Evolutionary conservation across 2,113 vertebrate species (phyloP).

Genomic region (Oenanthe oenanthe): DNA sequence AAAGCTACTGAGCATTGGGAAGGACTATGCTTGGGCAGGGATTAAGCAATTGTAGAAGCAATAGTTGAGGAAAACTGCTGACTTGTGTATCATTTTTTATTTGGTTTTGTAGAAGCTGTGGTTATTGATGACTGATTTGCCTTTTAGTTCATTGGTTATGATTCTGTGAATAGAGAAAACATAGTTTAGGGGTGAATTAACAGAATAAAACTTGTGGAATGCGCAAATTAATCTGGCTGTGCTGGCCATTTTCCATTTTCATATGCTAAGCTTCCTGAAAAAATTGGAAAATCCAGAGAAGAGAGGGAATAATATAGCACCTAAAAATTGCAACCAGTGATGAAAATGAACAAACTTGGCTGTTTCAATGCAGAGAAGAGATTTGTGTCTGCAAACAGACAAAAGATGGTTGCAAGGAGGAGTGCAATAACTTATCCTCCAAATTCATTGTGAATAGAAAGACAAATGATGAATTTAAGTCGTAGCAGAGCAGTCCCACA

Average conservation of each 20-base stretch:
- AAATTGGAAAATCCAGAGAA: background rate
- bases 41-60: background rate
- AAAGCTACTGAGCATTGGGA: background rate
- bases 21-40: background rate
- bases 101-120: background rate
- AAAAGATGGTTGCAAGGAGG: background rate
- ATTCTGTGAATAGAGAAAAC: background rate
- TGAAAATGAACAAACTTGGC: background rate
- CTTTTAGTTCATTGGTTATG: background rate
- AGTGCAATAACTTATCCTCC: background rate
- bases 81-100: background rate
- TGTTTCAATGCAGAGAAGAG: background rate
- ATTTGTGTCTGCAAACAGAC: fast-evolving
- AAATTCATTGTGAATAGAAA: background rate
- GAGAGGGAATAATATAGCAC: background rate
- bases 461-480: background rate
- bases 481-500: background rate
- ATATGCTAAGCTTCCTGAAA: background rate
- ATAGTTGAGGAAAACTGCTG: background rate
- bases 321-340: background rate
- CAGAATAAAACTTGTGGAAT: background rate
- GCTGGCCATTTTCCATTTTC: background rate
- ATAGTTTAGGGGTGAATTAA: background rate
- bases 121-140: background rate
- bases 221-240: background rate